These are phyloP conservation scores for Ichneumoninae sp. DNA, from an alignment of 2,888 invertebrate genomes.

Conservation along the genomic window DNA sequence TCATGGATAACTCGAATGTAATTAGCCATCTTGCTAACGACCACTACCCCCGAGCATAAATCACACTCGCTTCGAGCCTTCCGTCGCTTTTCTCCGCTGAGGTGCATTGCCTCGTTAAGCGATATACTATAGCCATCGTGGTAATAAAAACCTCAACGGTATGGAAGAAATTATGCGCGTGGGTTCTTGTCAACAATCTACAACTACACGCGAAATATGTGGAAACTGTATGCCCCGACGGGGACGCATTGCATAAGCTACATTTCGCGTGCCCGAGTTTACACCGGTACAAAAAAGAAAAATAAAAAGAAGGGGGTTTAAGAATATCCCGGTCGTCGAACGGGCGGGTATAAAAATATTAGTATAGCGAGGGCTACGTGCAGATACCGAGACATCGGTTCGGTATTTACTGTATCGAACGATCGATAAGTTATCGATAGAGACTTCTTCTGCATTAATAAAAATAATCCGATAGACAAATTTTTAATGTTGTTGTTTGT, in stretches of 20 bases:
- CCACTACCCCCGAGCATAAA: slow-evolving; percentile 74
- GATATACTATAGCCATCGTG: slow-evolving; percentile 7
- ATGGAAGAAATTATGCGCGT: slow-evolving; percentile 34
- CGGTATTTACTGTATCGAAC: slow-evolving; percentile 9
- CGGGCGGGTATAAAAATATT: neutral
- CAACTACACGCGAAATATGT: slow-evolving; percentile 24
- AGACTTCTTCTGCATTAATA: neutral
- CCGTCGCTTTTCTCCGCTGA: slow-evolving; percentile 33
- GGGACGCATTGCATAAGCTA: slow-evolving; percentile 26
- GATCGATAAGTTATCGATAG: neutral
- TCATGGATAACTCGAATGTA: slow-evolving; percentile 74
- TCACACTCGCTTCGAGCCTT: slow-evolving; percentile 73
- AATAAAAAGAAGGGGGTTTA: neutral
- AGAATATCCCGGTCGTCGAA: neutral
- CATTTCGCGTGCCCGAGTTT: slow-evolving; percentile 35
- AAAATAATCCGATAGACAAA: neutral
- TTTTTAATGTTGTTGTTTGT: neutral
- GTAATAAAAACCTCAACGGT: slow-evolving; percentile 57
- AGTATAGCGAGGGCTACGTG: neutral
- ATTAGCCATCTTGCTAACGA: slow-evolving; percentile 78
- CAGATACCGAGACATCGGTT: slow-evolving; percentile 13
- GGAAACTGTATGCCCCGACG: slow-evolving; percentile 15
- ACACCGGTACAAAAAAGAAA: slow-evolving; percentile 28
- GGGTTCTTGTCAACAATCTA: slow-evolving; percentile 18
- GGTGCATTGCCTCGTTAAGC: slow-evolving; percentile 16